Evolutionary conservation across 2,797 vertebrate genomes (phyloP), one percentile per base, ranked within the genome.

Genomic region (Ambastaia sidthimunki): DNA sequence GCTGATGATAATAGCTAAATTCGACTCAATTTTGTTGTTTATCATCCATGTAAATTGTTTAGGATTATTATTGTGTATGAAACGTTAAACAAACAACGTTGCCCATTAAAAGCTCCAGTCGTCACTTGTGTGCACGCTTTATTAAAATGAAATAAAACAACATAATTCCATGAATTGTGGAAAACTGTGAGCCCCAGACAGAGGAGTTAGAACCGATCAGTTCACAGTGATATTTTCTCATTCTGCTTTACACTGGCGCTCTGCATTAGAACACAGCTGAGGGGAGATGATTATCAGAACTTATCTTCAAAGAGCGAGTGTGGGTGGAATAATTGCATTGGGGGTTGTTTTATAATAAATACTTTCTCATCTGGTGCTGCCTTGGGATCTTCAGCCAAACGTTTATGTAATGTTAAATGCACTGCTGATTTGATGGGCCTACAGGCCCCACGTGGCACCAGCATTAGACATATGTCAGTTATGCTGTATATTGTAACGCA

Each of bases 271-370:
- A 74, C 75, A 78, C 55, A 85, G 72, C 73, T 74, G 71, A 80
- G 62, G 80, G 59, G 67, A 75, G 83, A 85, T 85, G 78, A 79
- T 86, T 85, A 82, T 85, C 83, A 3, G 70, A 65, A 71, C 77
- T 84, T 82, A 87, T 86, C 82, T 84, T 83, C 84, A 83, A 77
- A 84, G 84, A 80, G 63, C 48, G 25, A 52, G 73, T 66, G 80
- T 86, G 83, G 83, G 82, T 57, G 79, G 81, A 88, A 84, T 86
- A 81, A 88, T 86, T 83, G 76, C 78, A 78, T 73, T 55, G 73
- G 62, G 74, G 52, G 82, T 72, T 83, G 82, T 85, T 84, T 84
- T 47, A 69, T 80, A 84, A 83, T 83, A 82, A 85, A 88, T 83
- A 80, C 76, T 76, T 76, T 71, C 4, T 80, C 73, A 50, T 80